Base-by-base conservation (phyloP, 2,113 vertebrate species). In the Misgurnus mizolepis region DNA sequence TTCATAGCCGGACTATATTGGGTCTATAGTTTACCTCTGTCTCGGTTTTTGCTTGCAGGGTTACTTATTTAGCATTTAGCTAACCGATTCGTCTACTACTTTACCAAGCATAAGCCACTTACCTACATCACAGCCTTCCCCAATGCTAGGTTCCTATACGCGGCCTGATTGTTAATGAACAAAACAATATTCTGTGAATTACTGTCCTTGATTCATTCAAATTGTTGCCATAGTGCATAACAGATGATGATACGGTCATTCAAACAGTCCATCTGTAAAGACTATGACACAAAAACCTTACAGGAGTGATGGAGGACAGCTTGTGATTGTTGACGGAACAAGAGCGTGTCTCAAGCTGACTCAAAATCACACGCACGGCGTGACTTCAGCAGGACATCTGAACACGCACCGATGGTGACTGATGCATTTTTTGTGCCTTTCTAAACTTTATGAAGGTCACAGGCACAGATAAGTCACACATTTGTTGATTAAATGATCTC, bases 211-310 rank as follows among this genome's bases (percentile, higher is more conserved):
- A 49, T 75, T 75, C 58, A 75, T 75, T 75, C 58, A 75, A 49
- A 62, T 58, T 27, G 50, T 83, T 83, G 50, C 64, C 39, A 45
- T 50, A 64, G 27, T 43, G 61, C 41, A 14, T 67, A 55, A 43
- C 45, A 74, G 74, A 64, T 58, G 64, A 69, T 43, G 50, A 15
- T 66, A 72, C 49, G 53, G 71, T 73, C 69, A 70, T 60, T 55
- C 71, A 47, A 76, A 60, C 5, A 17, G 34, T 56, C 79, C 83
- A 84, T 81, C 75, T 84, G 79, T n/a, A 58, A 61, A 39, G 64
- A 53, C 74, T 61, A 76, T 76, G 78, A 76, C 72, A 70, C 27
- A 56, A 68, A 64, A 73, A 15, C 43, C 41, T 55, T 55, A 6
- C 12, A 40, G 60, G 47, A 81, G 62, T 55, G 14, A 74, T 39